phyloP scores from a whole-genome alignment of 2,888 invertebrate genomes.

The Zonitis immaculata region DNA sequence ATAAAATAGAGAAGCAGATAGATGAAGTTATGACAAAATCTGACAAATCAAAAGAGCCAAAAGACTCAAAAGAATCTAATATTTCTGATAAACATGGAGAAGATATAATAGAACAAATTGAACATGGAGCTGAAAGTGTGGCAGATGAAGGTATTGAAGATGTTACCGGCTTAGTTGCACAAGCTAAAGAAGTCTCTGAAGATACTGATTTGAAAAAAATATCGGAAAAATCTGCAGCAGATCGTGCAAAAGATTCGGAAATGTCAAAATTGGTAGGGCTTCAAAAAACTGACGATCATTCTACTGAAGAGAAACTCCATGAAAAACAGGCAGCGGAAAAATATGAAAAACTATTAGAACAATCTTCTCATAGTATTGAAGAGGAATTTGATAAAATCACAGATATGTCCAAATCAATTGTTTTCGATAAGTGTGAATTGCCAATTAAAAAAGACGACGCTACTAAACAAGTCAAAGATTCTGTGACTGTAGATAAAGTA shows the following conservation, averaged over 20 bases:
- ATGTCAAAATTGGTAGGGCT: constrained; percentile 8
- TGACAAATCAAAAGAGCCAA: no score
- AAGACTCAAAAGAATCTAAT: no score
- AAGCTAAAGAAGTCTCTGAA: no score
- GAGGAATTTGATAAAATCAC: constrained; percentile 4
- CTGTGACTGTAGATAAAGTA: no score
- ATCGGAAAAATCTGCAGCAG: constrained; percentile 7
- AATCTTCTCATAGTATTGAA: neutral
- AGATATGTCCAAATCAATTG: constrained; percentile 11
- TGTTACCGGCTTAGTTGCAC: neutral
- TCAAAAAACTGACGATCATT: neutral
- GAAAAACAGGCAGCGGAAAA: no score
- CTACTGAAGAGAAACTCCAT: no score
- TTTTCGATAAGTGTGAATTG: constrained; percentile 2
- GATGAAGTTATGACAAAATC: no score
- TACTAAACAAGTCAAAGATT: no score
- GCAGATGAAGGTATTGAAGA: neutral
- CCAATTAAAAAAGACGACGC: constrained; percentile 5
- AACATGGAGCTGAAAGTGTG: neutral
- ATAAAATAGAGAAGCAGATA: no score
- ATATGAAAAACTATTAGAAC: constrained; percentile 2
- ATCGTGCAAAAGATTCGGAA: constrained; percentile 2
- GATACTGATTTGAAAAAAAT: neutral
- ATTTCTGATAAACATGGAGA: no score
- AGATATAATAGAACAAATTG: neutral